Conservation (phyloP, 2,797 vertebrate species). For the Propithecus deckenii region DNA sequence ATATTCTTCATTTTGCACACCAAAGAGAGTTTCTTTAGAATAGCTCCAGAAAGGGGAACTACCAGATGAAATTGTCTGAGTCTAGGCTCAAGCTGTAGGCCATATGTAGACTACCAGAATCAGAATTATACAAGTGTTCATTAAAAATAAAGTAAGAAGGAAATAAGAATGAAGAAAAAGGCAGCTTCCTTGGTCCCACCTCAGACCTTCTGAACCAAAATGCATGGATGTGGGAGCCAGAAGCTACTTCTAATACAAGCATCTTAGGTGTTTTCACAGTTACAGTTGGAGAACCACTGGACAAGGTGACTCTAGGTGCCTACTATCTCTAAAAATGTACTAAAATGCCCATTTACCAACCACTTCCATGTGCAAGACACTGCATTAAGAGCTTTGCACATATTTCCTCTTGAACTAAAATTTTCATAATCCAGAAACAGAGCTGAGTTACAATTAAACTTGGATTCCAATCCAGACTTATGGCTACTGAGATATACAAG, state of each 20-base stretch:
- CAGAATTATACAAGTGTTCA: not conserved
- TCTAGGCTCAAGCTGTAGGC: not conserved
- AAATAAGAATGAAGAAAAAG: not conserved
- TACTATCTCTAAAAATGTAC: not conserved
- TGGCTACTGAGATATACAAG: not conserved
- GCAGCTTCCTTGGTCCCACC: not conserved
- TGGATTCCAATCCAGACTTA: not conserved
- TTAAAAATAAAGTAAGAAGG: not conserved
- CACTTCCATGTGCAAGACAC: not conserved
- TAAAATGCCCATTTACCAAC: not conserved
- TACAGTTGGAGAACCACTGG: not conserved
- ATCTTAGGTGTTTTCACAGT: not conserved
- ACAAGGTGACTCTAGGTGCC: not conserved
- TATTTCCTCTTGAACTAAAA: not conserved
- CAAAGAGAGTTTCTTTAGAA: not conserved
- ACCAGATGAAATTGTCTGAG: not conserved
- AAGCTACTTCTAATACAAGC: not conserved
- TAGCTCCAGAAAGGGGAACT: not conserved
- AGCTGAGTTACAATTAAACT: not conserved
- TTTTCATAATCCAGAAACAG: not conserved
- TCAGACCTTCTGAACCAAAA: not conserved
- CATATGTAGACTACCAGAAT: not conserved
- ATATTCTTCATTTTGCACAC: not conserved
- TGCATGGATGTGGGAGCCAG: not conserved
- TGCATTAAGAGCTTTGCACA: not conserved